These are phyloP conservation scores for Drosophila quinaria DNA, from an alignment of 2,888 invertebrate species.

Conservation along the genomic window DNA sequence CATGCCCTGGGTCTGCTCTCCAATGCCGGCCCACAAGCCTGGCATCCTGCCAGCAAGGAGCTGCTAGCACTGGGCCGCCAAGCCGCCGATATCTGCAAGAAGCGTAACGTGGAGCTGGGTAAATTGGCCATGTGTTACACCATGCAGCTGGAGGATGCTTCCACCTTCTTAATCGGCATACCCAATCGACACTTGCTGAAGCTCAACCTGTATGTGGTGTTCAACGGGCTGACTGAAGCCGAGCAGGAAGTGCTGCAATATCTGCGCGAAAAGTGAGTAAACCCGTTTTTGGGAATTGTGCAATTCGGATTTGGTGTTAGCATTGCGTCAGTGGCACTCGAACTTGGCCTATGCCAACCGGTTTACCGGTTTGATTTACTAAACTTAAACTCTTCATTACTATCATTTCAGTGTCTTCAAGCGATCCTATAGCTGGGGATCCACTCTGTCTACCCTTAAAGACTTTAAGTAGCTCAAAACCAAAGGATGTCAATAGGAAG, in stretches of 20 bases:
- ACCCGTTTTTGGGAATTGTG: constrained; percentile 43
- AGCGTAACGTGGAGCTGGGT: constrained; percentile 88
- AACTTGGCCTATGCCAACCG: constrained; percentile 68
- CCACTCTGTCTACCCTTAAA: constrained; percentile 58
- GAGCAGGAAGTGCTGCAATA: constrained; percentile 89
- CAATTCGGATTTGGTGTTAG: constrained; percentile 62
- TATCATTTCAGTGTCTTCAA: constrained; percentile 62
- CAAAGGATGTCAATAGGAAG: not conserved
- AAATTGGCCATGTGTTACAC: constrained; percentile 86
- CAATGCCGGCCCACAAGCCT: constrained; percentile 90
- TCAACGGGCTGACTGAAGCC: constrained; percentile 88
- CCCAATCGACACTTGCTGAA: constrained; percentile 88
- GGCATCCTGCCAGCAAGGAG: constrained; percentile 92
- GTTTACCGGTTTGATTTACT: constrained; percentile 28
- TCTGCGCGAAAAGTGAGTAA: constrained; percentile 85
- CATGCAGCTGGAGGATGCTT: constrained; percentile 88
- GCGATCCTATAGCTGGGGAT: constrained; percentile 65
- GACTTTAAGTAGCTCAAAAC: constrained; percentile 30
- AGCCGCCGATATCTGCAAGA: constrained; percentile 90
- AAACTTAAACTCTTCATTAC: constrained; percentile 13
- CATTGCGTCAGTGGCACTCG: constrained; percentile 63
- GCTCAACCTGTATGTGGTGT: constrained; percentile 88
- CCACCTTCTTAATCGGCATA: constrained; percentile 92
- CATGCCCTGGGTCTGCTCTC: constrained; percentile 94
- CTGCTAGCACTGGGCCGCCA: constrained; percentile 74